Percentiles rank a stretch among this genome's conserved stretches.
Conservation (phyloP, 2,888 invertebrate genomes). For the Emesis castigata region DNA sequence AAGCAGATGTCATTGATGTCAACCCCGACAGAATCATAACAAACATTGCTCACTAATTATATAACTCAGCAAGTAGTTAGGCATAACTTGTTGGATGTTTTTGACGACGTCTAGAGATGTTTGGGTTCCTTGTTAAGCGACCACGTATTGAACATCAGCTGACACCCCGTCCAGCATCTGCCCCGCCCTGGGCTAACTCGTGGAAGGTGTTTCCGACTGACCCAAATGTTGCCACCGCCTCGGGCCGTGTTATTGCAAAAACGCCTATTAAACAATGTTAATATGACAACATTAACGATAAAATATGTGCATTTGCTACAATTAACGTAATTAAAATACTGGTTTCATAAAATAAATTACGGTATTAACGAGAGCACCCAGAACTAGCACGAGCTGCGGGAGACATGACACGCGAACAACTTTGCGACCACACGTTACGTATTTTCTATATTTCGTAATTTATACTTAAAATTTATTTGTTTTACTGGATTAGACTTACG, state of each 20-base stretch:
- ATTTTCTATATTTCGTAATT: no score
- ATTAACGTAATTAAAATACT: conserved; percentile 6
- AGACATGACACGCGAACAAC: neutral
- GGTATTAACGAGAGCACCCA: neutral
- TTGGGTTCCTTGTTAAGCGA: no score
- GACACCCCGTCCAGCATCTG: neutral
- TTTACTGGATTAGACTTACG: no score
- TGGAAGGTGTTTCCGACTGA: neutral
- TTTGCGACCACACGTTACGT: no score
- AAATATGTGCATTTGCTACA: neutral
- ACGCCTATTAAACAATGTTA: neutral
- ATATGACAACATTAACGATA: conserved; percentile 6
- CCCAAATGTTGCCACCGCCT: neutral
- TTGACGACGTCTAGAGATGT: no score
- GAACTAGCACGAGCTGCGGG: neutral
- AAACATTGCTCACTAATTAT: no score
- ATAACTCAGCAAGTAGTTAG: no score
- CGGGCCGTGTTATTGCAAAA: neutral
- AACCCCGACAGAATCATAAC: no score
- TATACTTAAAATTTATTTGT: no score
- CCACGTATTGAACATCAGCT: no score
- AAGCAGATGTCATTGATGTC: no score
- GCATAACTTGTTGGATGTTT: no score
- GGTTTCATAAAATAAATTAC: neutral
- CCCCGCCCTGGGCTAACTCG: neutral